Percentiles rank a stretch among this genome's conserved stretches.
Conservation (phyloP, 2,888 invertebrate species). For the Tridacna crocea region DNA sequence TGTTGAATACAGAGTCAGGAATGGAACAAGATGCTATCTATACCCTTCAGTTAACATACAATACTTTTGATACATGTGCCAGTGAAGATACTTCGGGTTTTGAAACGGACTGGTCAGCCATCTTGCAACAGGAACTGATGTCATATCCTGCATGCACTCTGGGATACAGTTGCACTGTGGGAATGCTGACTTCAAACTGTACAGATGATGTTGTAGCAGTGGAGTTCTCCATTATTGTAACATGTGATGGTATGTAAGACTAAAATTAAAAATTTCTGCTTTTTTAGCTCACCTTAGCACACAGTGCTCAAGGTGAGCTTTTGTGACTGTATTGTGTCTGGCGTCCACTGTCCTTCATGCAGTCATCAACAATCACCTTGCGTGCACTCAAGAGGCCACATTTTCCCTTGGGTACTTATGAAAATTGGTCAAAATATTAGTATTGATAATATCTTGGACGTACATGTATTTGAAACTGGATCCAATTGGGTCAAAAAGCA, state of each 20-base stretch:
- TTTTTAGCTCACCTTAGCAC: no score
- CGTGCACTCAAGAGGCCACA: no score
- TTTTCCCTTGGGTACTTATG: no score
- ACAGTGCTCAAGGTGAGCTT: no score
- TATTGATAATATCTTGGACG: no score
- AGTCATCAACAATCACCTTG: no score
- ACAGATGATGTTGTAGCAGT: slow-evolving; percentile 14
- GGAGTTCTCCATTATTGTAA: slow-evolving; percentile 27
- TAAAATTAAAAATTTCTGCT: no score
- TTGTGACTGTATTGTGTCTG: no score
- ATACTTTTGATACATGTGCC: slow-evolving; percentile 17
- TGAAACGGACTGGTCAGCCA: slow-evolving; percentile 6
- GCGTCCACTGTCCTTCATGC: no score
- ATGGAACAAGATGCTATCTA: slow-evolving; percentile 33
- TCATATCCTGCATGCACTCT: slow-evolving; percentile 41
- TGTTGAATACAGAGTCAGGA: slow-evolving; percentile 29
- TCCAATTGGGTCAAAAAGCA: no score
- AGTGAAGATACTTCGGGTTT: slow-evolving; percentile 24
- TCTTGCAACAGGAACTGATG: slow-evolving; percentile 36
- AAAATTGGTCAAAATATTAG: no score
- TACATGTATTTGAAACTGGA: no score
- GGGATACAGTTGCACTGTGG: slow-evolving; percentile 37
- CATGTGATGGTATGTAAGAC: slow-evolving; percentile 35
- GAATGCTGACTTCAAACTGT: slow-evolving; percentile 30
- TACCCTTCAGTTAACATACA: slow-evolving; percentile 25